phyloP scores from a whole-genome alignment of 2,888 invertebrate genomes.

The Cosmia trapezina region DNA sequence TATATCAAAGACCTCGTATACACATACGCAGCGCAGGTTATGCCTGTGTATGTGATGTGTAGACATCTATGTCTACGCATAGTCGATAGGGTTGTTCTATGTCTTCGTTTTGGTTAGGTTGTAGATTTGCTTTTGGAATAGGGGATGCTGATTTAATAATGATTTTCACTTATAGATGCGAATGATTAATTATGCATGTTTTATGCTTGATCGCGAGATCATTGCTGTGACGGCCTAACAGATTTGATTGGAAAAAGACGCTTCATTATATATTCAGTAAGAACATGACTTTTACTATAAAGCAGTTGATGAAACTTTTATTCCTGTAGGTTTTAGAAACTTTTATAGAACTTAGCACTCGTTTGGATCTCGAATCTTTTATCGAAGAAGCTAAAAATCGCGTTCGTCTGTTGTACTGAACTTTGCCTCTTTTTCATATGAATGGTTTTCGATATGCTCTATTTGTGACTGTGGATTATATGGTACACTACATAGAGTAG shows the following conservation, averaged over 20 bases:
- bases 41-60: slow-evolving; percentile 3
- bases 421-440: not conserved
- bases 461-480: not conserved
- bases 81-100: not conserved
- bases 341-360: slow-evolving; percentile 3
- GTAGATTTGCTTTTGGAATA: not conserved
- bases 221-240: not conserved
- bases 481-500: too few relatives aligned
- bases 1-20: slow-evolving; percentile 7
- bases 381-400: not conserved
- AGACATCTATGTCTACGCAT: not conserved
- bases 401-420: not conserved
- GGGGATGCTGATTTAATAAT: slow-evolving; percentile 4
- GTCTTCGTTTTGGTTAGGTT: not conserved
- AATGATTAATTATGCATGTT: not conserved
- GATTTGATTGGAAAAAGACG: slow-evolving; percentile 3
- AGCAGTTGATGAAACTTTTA: slow-evolving; percentile 20
- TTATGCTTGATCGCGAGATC: not conserved
- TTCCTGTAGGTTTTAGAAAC: slow-evolving; percentile 8
- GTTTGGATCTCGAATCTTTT: slow-evolving; percentile 15
- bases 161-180: not conserved
- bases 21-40: slow-evolving; percentile 1
- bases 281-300: slow-evolving; percentile 26
- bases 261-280: slow-evolving; percentile 13
- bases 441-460: not conserved